Percentiles rank a stretch among this genome's conserved stretches.
phyloP scores from a whole-genome alignment of 1,140 invertebrate species.

The Mamestra configurata region DNA sequence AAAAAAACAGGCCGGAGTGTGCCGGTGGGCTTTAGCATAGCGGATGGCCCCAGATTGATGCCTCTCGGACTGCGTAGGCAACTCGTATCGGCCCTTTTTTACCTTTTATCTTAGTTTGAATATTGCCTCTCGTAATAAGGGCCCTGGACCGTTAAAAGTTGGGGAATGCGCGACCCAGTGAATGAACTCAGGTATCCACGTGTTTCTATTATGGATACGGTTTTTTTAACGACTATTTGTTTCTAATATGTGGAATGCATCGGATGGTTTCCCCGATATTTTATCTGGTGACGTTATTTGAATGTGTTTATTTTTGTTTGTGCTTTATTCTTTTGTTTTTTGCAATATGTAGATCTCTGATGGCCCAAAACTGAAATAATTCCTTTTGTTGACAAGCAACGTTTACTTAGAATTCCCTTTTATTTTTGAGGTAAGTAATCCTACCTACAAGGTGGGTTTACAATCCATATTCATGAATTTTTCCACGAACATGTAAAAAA shows the following conservation, averaged over 20 bases:
- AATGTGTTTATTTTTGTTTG: background rate
- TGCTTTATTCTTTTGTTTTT: too few relatives aligned
- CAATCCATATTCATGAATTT: too few relatives aligned
- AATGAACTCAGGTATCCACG: slow-evolving; percentile 73
- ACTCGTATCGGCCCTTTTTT: slow-evolving; percentile 71
- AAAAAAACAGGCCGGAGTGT: slow-evolving; percentile 72
- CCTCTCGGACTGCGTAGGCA: slow-evolving; percentile 62
- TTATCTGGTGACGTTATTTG: background rate
- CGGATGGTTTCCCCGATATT: background rate
- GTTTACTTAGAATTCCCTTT: too few relatives aligned
- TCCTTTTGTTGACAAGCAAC: too few relatives aligned
- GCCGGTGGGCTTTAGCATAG: slow-evolving; percentile 83
- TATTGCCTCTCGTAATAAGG: slow-evolving; percentile 81
- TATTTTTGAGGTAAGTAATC: too few relatives aligned
- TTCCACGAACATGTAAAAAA: too few relatives aligned
- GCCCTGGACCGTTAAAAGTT: slow-evolving; percentile 71
- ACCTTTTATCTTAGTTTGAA: slow-evolving; percentile 77
- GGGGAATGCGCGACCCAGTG: slow-evolving; percentile 74
- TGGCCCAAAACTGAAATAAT: too few relatives aligned
- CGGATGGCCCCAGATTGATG: slow-evolving; percentile 82
- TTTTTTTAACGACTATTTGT: slow-evolving; percentile 63
- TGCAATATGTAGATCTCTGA: too few relatives aligned
- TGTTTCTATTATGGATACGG: slow-evolving; percentile 64
- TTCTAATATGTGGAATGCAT: slow-evolving; percentile 53
- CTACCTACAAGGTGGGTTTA: too few relatives aligned